These are phyloP conservation scores for Aleiodes alternator DNA, from an alignment of 2,888 invertebrate species.

Conservation along the genomic window DNA sequence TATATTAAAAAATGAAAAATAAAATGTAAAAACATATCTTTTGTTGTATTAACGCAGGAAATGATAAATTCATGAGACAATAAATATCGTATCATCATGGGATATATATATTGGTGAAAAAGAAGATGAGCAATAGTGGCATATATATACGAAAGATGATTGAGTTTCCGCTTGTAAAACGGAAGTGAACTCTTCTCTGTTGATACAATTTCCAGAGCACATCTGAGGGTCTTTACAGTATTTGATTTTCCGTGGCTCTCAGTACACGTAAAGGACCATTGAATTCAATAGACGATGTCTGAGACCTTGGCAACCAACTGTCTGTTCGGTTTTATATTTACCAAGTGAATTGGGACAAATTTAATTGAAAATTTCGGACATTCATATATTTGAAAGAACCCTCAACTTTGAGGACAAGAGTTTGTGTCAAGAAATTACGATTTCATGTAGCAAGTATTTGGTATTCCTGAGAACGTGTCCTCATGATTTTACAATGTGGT, in stretches of 20 bases:
- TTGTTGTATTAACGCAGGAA: constrained; percentile 36
- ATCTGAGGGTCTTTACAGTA: neutral
- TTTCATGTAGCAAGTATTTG: no score
- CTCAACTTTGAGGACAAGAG: neutral
- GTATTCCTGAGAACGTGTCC: no score
- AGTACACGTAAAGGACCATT: neutral
- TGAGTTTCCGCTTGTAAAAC: constrained; percentile 43
- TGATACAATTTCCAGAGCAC: constrained; percentile 3
- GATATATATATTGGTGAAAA: constrained; percentile 15
- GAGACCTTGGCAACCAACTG: constrained; percentile 25
- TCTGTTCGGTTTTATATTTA: constrained; percentile 14
- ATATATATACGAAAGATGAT: constrained; percentile 19
- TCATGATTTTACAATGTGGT: no score
- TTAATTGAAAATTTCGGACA: constrained; percentile 11
- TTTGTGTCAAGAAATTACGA: no score
- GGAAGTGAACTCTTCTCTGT: constrained; percentile 30
- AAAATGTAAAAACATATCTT: neutral
- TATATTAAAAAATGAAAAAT: constrained; percentile 1
- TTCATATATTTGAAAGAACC: no score
- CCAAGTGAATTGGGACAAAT: neutral
- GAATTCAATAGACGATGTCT: constrained; percentile 5
- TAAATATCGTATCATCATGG: constrained; percentile 38
- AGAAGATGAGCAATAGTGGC: neutral
- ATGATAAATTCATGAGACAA: constrained; percentile 40
- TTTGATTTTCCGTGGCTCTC: constrained; percentile 14